A percentile compares a stretch with the other conserved stretches of the same genome.
These are phyloP conservation scores for Monoplex corrugatus DNA, from an alignment of 2,888 invertebrate genomes.

Conservation along the genomic window DNA sequence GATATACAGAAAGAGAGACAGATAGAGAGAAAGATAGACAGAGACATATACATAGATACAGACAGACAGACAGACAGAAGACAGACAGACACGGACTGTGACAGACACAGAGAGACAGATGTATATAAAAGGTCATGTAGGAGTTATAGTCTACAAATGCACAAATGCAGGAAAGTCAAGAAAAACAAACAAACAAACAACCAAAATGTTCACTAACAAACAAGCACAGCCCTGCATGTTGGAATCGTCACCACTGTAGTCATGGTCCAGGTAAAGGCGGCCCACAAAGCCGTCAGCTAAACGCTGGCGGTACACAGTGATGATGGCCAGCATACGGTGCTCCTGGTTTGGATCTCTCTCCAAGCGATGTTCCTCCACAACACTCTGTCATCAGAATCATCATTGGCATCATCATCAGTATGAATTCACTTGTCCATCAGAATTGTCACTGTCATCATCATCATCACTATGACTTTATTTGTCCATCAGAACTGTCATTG, in stretches of 20 bases:
- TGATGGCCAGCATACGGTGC: constrained; percentile 91
- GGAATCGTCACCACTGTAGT: constrained; percentile 89
- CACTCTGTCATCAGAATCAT: too few species aligned
- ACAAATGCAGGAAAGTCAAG: too few species aligned
- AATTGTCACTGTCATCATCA: too few species aligned
- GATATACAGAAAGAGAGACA: not conserved
- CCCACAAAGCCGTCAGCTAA: constrained; percentile 94
- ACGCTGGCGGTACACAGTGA: constrained; percentile 92
- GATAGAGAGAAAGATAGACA: not conserved
- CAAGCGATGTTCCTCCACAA: constrained; percentile 84
- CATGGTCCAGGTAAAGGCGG: constrained; percentile 93
- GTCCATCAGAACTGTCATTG: too few species aligned
- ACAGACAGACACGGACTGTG: not conserved
- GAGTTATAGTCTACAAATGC: not conserved
- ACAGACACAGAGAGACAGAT: not conserved
- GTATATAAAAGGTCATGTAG: not conserved
- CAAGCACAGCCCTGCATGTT: constrained; percentile 77
- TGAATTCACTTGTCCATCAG: too few species aligned
- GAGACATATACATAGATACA: not conserved
- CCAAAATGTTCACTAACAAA: constrained; percentile 55
- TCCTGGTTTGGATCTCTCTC: constrained; percentile 90
- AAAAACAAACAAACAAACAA: too few species aligned
- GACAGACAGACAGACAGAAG: not conserved
- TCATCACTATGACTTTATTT: too few species aligned
- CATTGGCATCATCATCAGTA: not conserved